Percentiles rank a stretch among this genome's conserved stretches.
phyloP scores from a whole-genome alignment of 2,113 vertebrate species.

The Zosterops lateralis region DNA sequence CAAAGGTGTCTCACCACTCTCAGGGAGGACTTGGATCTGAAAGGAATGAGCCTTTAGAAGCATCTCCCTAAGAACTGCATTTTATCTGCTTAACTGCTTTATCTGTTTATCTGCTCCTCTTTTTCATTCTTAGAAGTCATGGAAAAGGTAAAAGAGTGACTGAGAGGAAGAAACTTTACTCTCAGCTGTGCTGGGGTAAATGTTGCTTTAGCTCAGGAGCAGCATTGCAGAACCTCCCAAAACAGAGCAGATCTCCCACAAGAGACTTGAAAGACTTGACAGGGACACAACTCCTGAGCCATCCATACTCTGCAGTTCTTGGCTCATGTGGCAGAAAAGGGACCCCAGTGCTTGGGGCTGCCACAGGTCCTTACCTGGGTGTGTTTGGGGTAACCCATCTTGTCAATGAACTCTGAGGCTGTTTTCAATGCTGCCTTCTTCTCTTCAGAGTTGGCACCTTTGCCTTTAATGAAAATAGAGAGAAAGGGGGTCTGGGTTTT shows the following conservation, averaged over 20 bases:
- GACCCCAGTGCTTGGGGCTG: not conserved
- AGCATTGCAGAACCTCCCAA: not conserved
- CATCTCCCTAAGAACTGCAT: not conserved
- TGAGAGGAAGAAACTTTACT: not conserved
- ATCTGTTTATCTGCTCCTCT: not conserved
- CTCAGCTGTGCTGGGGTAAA: not conserved
- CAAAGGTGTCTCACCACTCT: slow-evolving; percentile 92
- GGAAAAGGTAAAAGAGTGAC: not conserved
- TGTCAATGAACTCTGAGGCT: slow-evolving; percentile 92
- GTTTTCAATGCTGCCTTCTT: slow-evolving; percentile 89
- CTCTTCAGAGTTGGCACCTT: slow-evolving; percentile 89
- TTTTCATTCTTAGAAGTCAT: not conserved
- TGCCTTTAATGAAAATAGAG: slow-evolving; percentile 72
- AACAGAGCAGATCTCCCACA: not conserved
- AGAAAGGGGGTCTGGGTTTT: not conserved
- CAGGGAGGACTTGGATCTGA: slow-evolving; percentile 88
- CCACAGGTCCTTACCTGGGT: slow-evolving; percentile 78
- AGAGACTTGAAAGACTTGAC: not conserved
- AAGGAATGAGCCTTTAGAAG: not conserved
- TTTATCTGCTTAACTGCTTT: too few relatives aligned
- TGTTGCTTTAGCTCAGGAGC: not conserved
- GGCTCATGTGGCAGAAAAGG: not conserved
- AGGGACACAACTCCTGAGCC: not conserved
- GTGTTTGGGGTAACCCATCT: slow-evolving; percentile 93
- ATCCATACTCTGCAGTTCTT: accelerated